phyloP scores from a whole-genome alignment of 2,113 vertebrate species.

The Gobius niger region DNA sequence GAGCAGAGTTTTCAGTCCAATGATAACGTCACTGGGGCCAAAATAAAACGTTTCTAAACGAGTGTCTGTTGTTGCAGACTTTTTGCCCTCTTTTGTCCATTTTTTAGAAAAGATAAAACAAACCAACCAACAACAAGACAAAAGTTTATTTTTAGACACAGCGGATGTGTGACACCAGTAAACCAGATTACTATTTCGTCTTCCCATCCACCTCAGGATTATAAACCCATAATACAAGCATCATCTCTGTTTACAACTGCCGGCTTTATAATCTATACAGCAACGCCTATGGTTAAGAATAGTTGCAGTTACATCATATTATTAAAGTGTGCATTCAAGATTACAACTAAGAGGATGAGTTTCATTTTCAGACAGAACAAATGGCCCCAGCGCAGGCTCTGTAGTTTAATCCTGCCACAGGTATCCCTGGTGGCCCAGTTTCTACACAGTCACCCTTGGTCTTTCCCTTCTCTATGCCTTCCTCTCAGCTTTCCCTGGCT shows the following conservation, averaged over 20 bases:
- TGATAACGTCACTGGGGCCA: background rate
- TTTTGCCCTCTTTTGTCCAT: too few relatives aligned
- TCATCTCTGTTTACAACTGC: slow-evolving; percentile 38
- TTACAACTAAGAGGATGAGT: slow-evolving; percentile 17
- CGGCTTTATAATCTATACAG: slow-evolving; percentile 28
- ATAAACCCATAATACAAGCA: slow-evolving; percentile 57
- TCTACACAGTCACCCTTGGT: slow-evolving; percentile 19
- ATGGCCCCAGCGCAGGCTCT: slow-evolving; percentile 13
- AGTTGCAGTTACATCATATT: slow-evolving; percentile 12
- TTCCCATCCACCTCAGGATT: slow-evolving; percentile 59
- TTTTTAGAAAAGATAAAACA: too few relatives aligned
- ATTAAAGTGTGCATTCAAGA: slow-evolving; percentile 15
- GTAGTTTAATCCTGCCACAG: slow-evolving; percentile 34
- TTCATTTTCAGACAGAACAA: slow-evolving; percentile 25
- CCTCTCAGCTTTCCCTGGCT: slow-evolving; percentile 44
- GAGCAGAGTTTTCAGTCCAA: too few relatives aligned
- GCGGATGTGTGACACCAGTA: slow-evolving; percentile 50
- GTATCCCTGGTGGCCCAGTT: slow-evolving; percentile 41
- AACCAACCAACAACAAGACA: too few relatives aligned
- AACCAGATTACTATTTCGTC: slow-evolving; percentile 61
- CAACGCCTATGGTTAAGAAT: slow-evolving; percentile 8
- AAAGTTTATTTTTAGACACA: slow-evolving; percentile 43
- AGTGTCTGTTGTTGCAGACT: too few relatives aligned
- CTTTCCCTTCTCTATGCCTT: slow-evolving; percentile 20
- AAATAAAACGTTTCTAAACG: background rate